Conservation (phyloP, 2,797 vertebrate species). For the Poeciliopsis paucimaculata region DNA sequence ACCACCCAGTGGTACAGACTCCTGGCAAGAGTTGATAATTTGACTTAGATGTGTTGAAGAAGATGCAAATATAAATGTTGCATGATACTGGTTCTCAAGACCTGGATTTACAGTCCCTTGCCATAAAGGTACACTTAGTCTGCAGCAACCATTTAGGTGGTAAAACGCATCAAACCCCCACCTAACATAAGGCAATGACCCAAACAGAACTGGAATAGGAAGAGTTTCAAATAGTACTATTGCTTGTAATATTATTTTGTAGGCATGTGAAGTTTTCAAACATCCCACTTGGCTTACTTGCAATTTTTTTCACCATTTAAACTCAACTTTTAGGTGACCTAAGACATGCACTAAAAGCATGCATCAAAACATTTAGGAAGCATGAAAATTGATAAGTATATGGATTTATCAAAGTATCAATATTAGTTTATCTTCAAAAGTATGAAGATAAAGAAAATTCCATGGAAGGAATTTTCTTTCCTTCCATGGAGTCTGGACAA, state of each 20-base stretch:
- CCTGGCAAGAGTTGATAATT: too few relatives aligned
- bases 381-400: background rate
- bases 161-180: background rate
- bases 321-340: background rate
- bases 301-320: too few relatives aligned
- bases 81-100: too few relatives aligned
- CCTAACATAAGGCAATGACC: background rate
- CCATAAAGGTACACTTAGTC: background rate
- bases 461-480: too few relatives aligned
- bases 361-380: background rate
- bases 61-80: too few relatives aligned
- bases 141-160: background rate
- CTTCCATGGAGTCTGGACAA: too few relatives aligned
- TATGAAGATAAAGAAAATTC: constrained; percentile 3
- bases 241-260: background rate
- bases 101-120: too few relatives aligned
- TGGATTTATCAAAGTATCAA: background rate
- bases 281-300: background rate
- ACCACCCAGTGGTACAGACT: too few relatives aligned
- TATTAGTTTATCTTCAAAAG: constrained; percentile 6
- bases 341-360: background rate
- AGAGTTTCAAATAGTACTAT: background rate
- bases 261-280: background rate
- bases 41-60: too few relatives aligned
- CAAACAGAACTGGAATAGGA: background rate